Base-by-base conservation (phyloP, 1,140 invertebrate species). In the Paralvinella palmiformis region DNA sequence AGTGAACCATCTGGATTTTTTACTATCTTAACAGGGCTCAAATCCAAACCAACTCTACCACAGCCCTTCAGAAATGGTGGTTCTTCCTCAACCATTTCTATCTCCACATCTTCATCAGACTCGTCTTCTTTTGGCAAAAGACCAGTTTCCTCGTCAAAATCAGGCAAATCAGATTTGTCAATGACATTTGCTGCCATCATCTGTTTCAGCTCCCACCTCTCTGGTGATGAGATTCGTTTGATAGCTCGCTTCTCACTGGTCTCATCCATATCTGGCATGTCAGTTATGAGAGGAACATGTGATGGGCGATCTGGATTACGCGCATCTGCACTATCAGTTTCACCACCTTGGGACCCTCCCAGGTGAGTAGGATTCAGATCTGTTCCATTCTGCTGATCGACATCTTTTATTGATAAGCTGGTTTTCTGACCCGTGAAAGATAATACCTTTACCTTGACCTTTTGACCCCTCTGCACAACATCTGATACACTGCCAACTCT, bases 1-100 rank as follows among this genome's bases (percentile, higher is more conserved):
- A 99, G 80, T 0, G 94, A 96, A 0, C 97, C 97, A 83, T 98
- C 94, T 10, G 96, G 97, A 85, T 99, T 99, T 82, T 81, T 99
- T 0, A 99, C 95, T 70, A 99, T 99, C 73, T 97, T 85, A 3
- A 90, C 86, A 1, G 97, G 97, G 72, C 93, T 96, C 0, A 99
- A 82, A 75, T 99, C 96, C 1, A 94, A 0, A 20, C 75, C 74
- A n/a, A 73, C 73, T 66, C 81, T 73, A 17, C 82, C 82, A 29
- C 32, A 29, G 56, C 84, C 93, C 62, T 90, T 86, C 0, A 99
- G 83, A 80, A 99, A 99, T 1, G 95, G 91, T 0, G 96, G 92
- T 75, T 99, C 96, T 62, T 99, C 96, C 82, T 99, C 97, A 0
- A 98, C 95, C 37, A 99, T 83, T 81, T 99, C 97, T 65, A 99